phyloP scores from a whole-genome alignment of 2,113 vertebrate species.

The Callopanchax toddi region DNA sequence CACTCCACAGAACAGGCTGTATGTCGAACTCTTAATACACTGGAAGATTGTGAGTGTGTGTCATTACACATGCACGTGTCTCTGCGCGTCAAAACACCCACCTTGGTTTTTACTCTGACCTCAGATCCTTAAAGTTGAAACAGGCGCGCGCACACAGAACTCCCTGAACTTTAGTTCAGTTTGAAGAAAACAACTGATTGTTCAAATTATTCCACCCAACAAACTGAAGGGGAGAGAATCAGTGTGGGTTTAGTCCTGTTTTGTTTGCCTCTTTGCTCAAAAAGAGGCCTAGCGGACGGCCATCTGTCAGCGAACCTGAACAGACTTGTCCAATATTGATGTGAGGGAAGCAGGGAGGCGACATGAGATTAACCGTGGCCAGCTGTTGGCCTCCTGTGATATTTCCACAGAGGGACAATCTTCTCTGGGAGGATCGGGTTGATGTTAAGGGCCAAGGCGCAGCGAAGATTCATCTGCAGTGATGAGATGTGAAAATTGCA shows the following conservation, averaged over 20 bases:
- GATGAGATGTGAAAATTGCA: conserved; percentile 60
- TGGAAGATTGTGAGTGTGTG: conserved; percentile 39
- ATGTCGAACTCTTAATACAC: conserved; percentile 70
- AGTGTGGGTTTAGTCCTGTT: conserved; percentile 26
- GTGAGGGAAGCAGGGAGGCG: conserved; percentile 56
- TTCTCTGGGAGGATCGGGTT: conserved; percentile 18
- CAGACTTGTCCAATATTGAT: conserved; percentile 64
- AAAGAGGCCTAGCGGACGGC: conserved; percentile 33
- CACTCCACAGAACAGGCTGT: conserved; percentile 73
- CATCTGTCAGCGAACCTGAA: conserved; percentile 63
- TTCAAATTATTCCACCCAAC: conserved; percentile 20
- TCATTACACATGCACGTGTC: neutral
- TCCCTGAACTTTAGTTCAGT: conserved; percentile 11
- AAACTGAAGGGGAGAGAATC: neutral
- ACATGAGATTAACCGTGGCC: conserved; percentile 69
- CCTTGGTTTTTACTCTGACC: conserved; percentile 29
- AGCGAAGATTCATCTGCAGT: conserved; percentile 31
- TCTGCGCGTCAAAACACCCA: conserved; percentile 13
- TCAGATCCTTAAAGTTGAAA: conserved; percentile 22
- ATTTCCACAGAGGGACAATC: conserved; percentile 57
- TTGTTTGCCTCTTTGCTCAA: conserved; percentile 30
- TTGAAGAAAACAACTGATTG: conserved; percentile 18
- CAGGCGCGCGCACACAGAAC: neutral
- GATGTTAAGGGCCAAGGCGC: conserved; percentile 29
- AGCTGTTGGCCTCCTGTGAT: conserved; percentile 70